phyloP scores from a whole-genome alignment of 2,113 vertebrate species.

The Nothocercus nigrocapillus region DNA sequence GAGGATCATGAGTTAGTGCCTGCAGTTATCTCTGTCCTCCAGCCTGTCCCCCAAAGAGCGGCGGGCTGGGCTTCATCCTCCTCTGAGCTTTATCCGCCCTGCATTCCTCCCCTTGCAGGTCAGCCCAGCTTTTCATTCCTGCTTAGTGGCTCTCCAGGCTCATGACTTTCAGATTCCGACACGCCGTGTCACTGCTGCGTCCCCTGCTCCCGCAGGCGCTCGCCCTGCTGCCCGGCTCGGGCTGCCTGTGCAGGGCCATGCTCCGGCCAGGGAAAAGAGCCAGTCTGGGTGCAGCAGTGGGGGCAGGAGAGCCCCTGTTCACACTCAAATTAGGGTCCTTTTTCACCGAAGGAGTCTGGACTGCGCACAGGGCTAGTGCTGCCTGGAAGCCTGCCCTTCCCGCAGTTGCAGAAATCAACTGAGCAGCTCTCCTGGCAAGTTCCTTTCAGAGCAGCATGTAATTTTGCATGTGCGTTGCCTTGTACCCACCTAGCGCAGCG shows the following conservation, averaged over 20 bases:
- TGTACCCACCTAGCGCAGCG: accelerated
- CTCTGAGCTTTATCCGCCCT: not conserved
- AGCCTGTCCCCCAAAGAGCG: not conserved
- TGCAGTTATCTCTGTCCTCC: not conserved
- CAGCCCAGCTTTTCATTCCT: not conserved
- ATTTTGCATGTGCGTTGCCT: accelerated
- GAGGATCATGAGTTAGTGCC: not conserved
- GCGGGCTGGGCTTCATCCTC: not conserved
- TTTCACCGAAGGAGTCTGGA: accelerated
- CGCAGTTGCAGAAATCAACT: accelerated
- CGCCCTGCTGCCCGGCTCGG: accelerated
- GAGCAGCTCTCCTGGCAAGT: accelerated
- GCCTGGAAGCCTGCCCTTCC: not conserved
- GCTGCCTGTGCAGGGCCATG: accelerated
- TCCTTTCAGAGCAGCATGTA: accelerated
- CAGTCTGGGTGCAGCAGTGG: accelerated
- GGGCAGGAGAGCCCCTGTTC: not conserved
- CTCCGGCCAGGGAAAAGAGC: not conserved
- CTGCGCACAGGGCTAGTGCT: not conserved
- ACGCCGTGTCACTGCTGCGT: accelerated
- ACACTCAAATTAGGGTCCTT: not conserved
- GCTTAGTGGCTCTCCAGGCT: not conserved
- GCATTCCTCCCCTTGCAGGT: accelerated
- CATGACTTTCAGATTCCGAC: not conserved
- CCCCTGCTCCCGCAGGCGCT: accelerated